These are phyloP conservation scores for Epinotia nisella DNA, from an alignment of 2,888 invertebrate genomes.

Conservation along the genomic window DNA sequence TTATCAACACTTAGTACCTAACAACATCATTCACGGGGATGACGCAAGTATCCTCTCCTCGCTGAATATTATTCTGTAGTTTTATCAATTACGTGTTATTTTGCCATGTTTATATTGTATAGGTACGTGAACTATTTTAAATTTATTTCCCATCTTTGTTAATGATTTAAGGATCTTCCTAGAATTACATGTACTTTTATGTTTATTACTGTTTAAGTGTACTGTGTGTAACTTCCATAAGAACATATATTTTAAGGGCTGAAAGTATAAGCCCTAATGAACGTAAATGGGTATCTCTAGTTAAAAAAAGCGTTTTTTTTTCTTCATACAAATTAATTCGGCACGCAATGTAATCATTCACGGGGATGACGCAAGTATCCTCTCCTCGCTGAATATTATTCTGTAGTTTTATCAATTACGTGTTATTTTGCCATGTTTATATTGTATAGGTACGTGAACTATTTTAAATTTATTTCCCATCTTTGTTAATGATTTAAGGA, in stretches of 20 bases:
- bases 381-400: not conserved
- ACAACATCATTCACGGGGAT: not conserved
- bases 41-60: not conserved
- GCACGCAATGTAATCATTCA: no score
- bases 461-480: not conserved
- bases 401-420: not conserved
- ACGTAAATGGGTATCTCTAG: no score
- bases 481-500: no score
- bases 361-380: not conserved
- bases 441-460: not conserved
- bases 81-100: slow-evolving; percentile 7
- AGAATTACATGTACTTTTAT: no score
- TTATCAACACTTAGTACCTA: not conserved
- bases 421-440: not conserved
- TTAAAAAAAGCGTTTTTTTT: no score
- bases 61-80: not conserved
- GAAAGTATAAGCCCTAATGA: no score
- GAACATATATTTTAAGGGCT: no score
- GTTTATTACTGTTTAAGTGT: no score
- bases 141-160: not conserved
- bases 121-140: not conserved
- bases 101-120: not conserved
- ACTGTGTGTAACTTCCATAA: no score
- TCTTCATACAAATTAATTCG: no score
- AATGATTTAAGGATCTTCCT: no score